phyloP scores from a whole-genome alignment of 2,113 vertebrate genomes.

The Salvelinus sp. region DNA sequence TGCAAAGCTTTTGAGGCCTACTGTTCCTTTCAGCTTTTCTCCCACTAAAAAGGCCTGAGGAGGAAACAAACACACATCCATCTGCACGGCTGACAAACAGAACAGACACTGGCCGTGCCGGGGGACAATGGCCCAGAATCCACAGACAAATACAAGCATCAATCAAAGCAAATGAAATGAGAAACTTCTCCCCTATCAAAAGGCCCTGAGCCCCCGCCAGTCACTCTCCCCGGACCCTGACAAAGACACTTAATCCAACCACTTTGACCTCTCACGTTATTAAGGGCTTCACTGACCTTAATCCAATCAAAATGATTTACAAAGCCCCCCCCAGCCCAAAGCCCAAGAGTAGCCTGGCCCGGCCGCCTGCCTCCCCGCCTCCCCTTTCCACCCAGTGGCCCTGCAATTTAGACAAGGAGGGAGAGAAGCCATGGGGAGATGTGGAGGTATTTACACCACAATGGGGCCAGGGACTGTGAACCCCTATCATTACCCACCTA shows the following conservation, averaged over 20 bases:
- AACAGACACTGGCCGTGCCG: constrained; percentile 63
- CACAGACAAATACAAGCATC: constrained; percentile 71
- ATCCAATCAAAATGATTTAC: constrained; percentile 99
- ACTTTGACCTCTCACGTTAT: constrained; percentile 93
- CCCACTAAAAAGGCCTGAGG: constrained; percentile 49
- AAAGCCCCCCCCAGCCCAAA: constrained; percentile 65
- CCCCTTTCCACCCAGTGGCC: constrained; percentile 64
- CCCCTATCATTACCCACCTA: constrained; percentile 82
- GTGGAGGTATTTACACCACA: constrained; percentile 82
- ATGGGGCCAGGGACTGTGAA: constrained; percentile 76
- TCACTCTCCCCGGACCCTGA: constrained; percentile 69
- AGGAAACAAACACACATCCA: constrained; percentile 69
- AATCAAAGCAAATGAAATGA: constrained; percentile 72
- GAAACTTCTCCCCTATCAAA: constrained; percentile 72
- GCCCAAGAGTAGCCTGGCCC: constrained; percentile 69
- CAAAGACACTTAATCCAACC: constrained; percentile 89
- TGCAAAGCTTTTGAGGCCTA: constrained; percentile 43
- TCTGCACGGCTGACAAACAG: constrained; percentile 68
- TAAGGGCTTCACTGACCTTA: constrained; percentile 90
- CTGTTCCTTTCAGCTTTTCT: constrained; percentile 42
- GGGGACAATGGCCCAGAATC: constrained; percentile 64
- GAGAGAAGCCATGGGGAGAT: constrained; percentile 72
- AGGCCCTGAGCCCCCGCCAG: constrained; percentile 62
- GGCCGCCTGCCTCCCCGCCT: constrained; percentile 56
- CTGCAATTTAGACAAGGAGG: constrained; percentile 71